These are phyloP conservation scores for Sycophila sp. DNA, from an alignment of 1,140 invertebrate species.

Conservation along the genomic window DNA sequence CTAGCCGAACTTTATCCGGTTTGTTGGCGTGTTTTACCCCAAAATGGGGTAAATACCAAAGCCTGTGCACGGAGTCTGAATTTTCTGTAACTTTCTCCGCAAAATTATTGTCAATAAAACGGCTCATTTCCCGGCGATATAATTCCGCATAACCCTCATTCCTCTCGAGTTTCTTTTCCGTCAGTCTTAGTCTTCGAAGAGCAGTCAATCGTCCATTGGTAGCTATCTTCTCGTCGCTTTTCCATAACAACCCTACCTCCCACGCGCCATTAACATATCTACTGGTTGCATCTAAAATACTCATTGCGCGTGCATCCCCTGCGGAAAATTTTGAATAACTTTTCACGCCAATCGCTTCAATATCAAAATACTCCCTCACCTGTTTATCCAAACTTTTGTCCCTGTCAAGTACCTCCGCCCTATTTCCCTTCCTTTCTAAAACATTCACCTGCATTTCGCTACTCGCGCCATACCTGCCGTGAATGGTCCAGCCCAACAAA, in stretches of 20 bases:
- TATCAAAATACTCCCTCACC: too few relatives aligned
- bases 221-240: not conserved
- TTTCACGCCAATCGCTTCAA: not conserved
- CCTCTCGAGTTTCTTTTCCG: not conserved
- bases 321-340: not conserved
- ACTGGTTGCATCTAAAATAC: not conserved
- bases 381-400: too few relatives aligned
- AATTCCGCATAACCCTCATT: not conserved
- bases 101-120: not conserved
- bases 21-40: too few relatives aligned
- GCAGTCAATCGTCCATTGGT: not conserved
- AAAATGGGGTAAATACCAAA: not conserved
- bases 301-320: too few relatives aligned
- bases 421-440: not conserved
- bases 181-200: not conserved
- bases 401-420: not conserved
- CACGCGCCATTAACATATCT: too few relatives aligned
- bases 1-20: too few relatives aligned
- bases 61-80: not conserved
- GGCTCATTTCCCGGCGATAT: not conserved
- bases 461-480: too few relatives aligned
- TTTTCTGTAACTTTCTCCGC: not conserved
- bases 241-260: too few relatives aligned
- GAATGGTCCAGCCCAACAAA: too few relatives aligned
- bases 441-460: too few relatives aligned